These are phyloP conservation scores for Philotrypesis tridentata DNA, from an alignment of 1,140 invertebrate genomes.

Conservation along the genomic window DNA sequence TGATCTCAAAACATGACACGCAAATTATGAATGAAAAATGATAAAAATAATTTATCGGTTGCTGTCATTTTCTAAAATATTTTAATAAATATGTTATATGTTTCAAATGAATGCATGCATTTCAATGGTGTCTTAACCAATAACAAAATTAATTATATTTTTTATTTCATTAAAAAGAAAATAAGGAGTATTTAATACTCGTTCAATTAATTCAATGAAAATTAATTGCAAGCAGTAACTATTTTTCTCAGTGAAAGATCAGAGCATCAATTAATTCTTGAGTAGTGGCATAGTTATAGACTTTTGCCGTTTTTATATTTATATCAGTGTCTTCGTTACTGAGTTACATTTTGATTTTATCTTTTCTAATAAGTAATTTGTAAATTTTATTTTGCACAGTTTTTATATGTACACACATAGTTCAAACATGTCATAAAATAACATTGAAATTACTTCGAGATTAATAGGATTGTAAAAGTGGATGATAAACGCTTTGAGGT, in stretches of 20 bases:
- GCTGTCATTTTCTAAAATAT: no score
- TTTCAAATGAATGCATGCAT: no score
- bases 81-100: no score
- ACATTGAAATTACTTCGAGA: neutral
- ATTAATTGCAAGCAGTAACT: no score
- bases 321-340: slow-evolving; percentile 22
- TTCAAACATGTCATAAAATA: neutral
- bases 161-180: no score
- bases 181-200: no score
- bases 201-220: no score
- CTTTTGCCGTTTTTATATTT: slow-evolving; percentile 52
- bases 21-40: no score
- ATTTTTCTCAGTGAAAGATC: neutral
- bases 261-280: slow-evolving; percentile 42
- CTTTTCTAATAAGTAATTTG: slow-evolving; percentile 35
- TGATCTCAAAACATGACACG: no score
- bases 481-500: slow-evolving; percentile 25
- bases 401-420: slow-evolving; percentile 34
- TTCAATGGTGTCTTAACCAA: no score
- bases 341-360: slow-evolving; percentile 19
- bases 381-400: slow-evolving; percentile 36
- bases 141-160: no score
- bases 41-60: no score
- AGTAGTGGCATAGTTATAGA: slow-evolving; percentile 59
- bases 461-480: slow-evolving; percentile 20